Evolutionary conservation across 2,888 invertebrate genomes (phyloP).

Genomic region (Drosophila flavopinicola): DNA sequence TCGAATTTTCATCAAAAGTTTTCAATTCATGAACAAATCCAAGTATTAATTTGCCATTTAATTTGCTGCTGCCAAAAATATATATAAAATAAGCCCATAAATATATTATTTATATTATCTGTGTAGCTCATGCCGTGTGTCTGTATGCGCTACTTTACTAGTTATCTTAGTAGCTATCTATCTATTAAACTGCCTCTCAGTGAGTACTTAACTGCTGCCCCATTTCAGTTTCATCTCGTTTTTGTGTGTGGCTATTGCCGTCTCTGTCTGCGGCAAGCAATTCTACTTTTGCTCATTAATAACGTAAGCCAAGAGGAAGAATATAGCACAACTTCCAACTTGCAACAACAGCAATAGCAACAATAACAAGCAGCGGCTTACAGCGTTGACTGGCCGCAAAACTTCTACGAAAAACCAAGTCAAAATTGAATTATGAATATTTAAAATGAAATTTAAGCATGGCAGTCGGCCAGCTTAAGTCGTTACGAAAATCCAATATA

Average conservation of each 20-base stretch:
- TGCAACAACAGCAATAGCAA: conserved; percentile 27
- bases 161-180: conserved; percentile 7
- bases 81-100: neutral
- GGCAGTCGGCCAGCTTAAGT: conserved; percentile 19
- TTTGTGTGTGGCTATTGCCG: neutral
- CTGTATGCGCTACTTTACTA: neutral
- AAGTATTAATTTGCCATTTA: neutral
- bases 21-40: no score
- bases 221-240: neutral
- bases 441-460: conserved; percentile 71
- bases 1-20: no score
- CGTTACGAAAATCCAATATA: conserved; percentile 35
- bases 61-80: no score
- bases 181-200: conserved; percentile 28
- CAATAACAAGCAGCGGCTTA: conserved; percentile 29
- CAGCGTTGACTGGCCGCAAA: conserved; percentile 67
- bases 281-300: conserved; percentile 75
- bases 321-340: conserved; percentile 39
- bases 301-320: conserved; percentile 57
- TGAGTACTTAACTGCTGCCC: conserved; percentile 18
- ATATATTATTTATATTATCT: conserved; percentile 1
- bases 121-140: conserved; percentile 9
- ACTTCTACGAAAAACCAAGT: conserved; percentile 63
- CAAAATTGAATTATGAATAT: conserved; percentile 79
- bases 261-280: conserved; percentile 52